Conservation (phyloP, 30 jellyfish, hydroid and myxozoan genomes). For the Rhopilema esculentum region DNA sequence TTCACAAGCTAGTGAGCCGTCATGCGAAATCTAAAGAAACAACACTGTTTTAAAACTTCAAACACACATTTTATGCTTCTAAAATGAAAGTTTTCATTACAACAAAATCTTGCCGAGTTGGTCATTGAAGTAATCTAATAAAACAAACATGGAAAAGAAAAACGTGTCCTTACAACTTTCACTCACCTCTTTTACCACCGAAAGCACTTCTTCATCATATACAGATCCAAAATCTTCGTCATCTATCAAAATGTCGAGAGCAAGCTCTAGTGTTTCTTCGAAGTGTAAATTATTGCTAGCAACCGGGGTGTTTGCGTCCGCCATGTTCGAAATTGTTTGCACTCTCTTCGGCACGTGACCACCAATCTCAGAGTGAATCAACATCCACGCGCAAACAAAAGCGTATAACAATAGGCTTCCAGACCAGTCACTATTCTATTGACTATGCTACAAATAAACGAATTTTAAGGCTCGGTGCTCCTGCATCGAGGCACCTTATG, state of each 20-base stretch:
- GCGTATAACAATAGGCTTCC: no score
- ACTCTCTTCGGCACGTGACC: constrained; percentile 36
- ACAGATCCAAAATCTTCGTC: constrained; percentile 37
- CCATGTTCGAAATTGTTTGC: constrained; percentile 37
- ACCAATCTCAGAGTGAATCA: constrained; percentile 1
- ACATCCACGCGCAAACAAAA: constrained; percentile 33
- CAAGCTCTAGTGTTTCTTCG: constrained; percentile 20
- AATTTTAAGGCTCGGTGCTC: no score
- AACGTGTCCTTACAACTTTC: no score
- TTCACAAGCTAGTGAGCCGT: neutral
- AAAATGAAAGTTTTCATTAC: no score
- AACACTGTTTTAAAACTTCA: no score
- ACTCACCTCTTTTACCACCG: constrained; percentile 36
- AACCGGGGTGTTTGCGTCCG: constrained; percentile 15
- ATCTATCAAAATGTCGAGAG: neutral
- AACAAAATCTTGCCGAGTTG: no score
- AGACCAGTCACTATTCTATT: no score
- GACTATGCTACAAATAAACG: no score
- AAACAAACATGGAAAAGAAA: no score
- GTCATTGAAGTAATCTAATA: no score
- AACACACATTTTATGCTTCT: no score
- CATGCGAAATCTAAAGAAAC: neutral
- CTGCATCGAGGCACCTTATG: no score
- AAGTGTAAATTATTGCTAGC: constrained; percentile 1
- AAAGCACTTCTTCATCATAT: constrained; percentile 37